Base-by-base conservation (phyloP, 2,888 invertebrate species). In the Xiphydria camelus region DNA sequence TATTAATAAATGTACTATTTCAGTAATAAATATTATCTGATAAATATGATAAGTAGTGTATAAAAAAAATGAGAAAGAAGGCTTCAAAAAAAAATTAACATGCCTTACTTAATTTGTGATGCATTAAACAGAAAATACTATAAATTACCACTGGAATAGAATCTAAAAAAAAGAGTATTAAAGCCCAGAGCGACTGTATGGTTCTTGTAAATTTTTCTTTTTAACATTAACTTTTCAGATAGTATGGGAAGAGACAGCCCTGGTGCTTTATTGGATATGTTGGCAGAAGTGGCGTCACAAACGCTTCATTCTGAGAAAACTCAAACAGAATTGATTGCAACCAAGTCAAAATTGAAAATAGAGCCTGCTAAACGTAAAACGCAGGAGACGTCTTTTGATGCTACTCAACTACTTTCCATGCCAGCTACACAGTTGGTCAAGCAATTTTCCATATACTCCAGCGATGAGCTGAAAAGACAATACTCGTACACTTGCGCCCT, bases 211-310 rank as follows among this genome's bases (percentile, higher is more conserved):
- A n/a, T n/a, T n/a, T n/a, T n/a, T 23, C n/a, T 7, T 23, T 6
- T 23, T 6, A n/a, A n/a, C n/a, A n/a, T n/a, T n/a, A n/a, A n/a
- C 12, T 37, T 49, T 41, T 2, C 44, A 73, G 73, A 64, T 57
- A 61, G 61, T 17, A 54, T 69, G 62, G 70, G 69, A 25, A 65
- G 62, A 22, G 66, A 69, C 43, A 70, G 73, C 52, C 71, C 76
- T 5, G 75, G 70, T 15, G 76, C 73, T 18, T 53, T 78, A 38
- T 56, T 81, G 46, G 78, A 79, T 59, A 80, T 81, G 70, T 61
- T 81, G 47, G 81, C 81, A 7, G 80, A 80, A 61, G 81, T 81
- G 14, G 81, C 81, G n/a, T 78, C 80, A 2, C 79, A 77, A 45
- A 80, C 79, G 1, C 62, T 80, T 4, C 69, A 73, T 41, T 75